Conservation (phyloP, 2,888 invertebrate genomes). For the Xanthia icteritia region DNA sequence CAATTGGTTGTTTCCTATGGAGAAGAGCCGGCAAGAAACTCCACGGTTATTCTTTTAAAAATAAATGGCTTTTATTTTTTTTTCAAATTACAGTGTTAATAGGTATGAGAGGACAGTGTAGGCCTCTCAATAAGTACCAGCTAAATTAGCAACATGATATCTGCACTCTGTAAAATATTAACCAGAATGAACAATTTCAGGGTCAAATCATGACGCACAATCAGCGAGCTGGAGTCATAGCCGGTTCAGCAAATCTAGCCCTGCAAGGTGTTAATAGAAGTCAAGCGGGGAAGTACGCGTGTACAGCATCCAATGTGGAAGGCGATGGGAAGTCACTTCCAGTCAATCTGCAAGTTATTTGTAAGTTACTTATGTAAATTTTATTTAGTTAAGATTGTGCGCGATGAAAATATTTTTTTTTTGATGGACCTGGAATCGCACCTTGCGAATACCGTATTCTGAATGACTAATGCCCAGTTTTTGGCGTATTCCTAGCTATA, state of each 20-base stretch:
- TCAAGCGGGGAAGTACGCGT: slow-evolving; percentile 96
- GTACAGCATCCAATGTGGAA: slow-evolving; percentile 97
- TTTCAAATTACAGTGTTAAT: too few relatives aligned
- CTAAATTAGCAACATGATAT: not conserved
- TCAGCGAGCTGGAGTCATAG: slow-evolving; percentile 96
- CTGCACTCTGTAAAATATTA: not conserved
- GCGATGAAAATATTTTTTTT: not conserved
- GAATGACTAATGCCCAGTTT: not conserved
- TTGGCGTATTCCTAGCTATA: not conserved
- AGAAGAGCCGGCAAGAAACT: too few relatives aligned
- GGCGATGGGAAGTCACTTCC: slow-evolving; percentile 96
- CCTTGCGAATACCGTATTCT: slow-evolving; percentile 1
- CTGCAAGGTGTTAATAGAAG: slow-evolving; percentile 94
- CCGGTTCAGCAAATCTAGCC: slow-evolving; percentile 95
- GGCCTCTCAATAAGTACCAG: too few relatives aligned
- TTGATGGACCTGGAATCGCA: not conserved
- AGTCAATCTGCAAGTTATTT: slow-evolving; percentile 96
- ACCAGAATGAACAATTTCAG: slow-evolving; percentile 84
- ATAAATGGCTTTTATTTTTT: too few relatives aligned
- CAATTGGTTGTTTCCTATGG: too few relatives aligned
- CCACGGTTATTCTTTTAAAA: too few relatives aligned
- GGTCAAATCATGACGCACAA: slow-evolving; percentile 96
- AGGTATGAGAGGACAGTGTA: too few relatives aligned
- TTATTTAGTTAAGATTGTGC: not conserved
- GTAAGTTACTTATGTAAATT: slow-evolving; percentile 90